phyloP scores from a whole-genome alignment of 2,797 vertebrate species.

The Arremon brunneinucha region DNA sequence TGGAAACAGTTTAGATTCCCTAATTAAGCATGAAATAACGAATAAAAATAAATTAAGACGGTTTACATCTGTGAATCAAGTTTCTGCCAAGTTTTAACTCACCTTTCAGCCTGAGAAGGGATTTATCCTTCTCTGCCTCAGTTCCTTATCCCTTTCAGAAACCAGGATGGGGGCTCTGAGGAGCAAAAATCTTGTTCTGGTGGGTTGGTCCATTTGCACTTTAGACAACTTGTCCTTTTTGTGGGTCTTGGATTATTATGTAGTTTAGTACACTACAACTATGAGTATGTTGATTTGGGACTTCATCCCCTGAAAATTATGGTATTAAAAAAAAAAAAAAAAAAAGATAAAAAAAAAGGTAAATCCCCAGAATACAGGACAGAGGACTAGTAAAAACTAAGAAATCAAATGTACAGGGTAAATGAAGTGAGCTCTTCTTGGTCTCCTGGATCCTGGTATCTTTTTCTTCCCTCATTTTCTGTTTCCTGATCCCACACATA shows the following conservation, averaged over 20 bases:
- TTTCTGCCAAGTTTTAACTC: background rate
- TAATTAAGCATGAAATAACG: background rate
- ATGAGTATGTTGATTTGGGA: background rate
- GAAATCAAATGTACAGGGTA: background rate
- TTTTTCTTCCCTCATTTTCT: background rate
- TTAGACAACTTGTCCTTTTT: background rate
- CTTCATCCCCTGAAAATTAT: background rate
- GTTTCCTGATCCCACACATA: background rate
- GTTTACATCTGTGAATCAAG: background rate
- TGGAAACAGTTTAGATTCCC: background rate
- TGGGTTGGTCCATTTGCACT: background rate
- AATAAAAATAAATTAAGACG: background rate
- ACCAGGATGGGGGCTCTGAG: background rate
- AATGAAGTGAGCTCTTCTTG: background rate
- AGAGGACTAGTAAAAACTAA: background rate
- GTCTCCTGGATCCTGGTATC: background rate
- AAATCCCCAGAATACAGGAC: background rate
- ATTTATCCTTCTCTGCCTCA: background rate
- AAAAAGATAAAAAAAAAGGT: accelerated
- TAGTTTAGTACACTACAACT: background rate
- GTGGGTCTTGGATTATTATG: background rate
- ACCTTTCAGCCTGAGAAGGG: background rate
- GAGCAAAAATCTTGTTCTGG: background rate
- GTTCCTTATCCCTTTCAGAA: background rate
- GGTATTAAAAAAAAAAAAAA: background rate